phyloP scores from a whole-genome alignment of 2,113 vertebrate species.

The Chloroceryle aenea region DNA sequence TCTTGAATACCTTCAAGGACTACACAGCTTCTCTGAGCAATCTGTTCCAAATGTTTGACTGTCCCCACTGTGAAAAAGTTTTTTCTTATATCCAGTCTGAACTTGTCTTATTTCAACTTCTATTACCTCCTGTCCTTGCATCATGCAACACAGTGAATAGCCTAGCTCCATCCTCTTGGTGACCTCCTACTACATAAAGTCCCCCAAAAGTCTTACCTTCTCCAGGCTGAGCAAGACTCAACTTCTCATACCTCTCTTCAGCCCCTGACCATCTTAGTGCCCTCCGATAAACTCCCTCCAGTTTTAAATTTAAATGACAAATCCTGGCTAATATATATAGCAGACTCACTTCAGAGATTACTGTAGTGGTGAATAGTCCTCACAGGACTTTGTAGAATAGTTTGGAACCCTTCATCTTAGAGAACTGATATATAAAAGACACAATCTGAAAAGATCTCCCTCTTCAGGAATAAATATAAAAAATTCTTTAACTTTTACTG shows the following conservation, averaged over 20 bases:
- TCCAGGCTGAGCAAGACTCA: neutral
- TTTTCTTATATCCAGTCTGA: neutral
- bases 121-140: neutral
- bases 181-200: neutral
- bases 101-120: neutral
- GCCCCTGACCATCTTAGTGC: neutral
- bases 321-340: neutral
- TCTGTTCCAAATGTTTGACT: neutral
- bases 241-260: neutral
- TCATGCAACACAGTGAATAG: rapidly evolving
- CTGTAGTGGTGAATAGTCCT: neutral
- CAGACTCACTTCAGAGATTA: neutral
- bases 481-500: neutral
- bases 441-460: neutral
- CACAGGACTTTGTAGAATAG: neutral
- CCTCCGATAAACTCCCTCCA: rapidly evolving
- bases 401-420: neutral
- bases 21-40: neutral
- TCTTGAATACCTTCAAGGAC: neutral
- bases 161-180: neutral
- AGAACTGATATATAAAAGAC: neutral
- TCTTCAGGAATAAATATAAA: neutral
- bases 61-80: neutral
- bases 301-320: neutral
- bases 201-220: neutral